A percentile compares a stretch with the other conserved stretches of the same genome.
phyloP scores from a whole-genome alignment of 2,113 vertebrate genomes.

The Struthidea cinerea region DNA sequence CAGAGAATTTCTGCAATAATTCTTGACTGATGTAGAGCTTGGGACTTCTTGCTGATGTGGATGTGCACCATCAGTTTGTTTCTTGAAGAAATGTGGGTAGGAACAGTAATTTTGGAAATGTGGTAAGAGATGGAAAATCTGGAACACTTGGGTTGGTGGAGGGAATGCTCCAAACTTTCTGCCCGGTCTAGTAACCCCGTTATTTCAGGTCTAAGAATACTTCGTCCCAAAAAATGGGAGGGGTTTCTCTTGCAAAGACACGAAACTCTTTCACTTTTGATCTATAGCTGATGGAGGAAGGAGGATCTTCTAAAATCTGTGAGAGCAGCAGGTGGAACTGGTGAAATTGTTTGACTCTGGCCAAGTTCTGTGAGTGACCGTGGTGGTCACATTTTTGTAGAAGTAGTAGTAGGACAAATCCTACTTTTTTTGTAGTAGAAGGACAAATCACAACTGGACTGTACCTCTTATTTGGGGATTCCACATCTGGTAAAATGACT shows the following conservation, averaged over 20 bases:
- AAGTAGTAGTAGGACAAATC: too few relatives aligned
- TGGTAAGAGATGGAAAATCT: not conserved
- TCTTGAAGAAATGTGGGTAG: not conserved
- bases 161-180: not conserved
- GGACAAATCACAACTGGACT: not conserved
- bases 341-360: not conserved
- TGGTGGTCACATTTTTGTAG: not conserved
- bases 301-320: not conserved
- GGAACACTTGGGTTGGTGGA: not conserved
- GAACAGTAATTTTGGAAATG: not conserved
- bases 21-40: not conserved
- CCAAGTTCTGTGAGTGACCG: fast-evolving
- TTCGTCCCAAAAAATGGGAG: not conserved
- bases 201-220: not conserved
- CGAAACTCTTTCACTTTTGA: not conserved
- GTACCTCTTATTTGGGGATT: not conserved
- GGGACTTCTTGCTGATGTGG: not conserved
- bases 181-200: not conserved
- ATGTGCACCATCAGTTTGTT: not conserved
- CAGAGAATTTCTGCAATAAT: not conserved
- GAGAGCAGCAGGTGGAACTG: not conserved
- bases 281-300: not conserved
- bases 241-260: not conserved
- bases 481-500: not conserved
- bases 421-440: not conserved